phyloP scores from a whole-genome alignment of 2,113 vertebrate species.

The Lycaon pictus region DNA sequence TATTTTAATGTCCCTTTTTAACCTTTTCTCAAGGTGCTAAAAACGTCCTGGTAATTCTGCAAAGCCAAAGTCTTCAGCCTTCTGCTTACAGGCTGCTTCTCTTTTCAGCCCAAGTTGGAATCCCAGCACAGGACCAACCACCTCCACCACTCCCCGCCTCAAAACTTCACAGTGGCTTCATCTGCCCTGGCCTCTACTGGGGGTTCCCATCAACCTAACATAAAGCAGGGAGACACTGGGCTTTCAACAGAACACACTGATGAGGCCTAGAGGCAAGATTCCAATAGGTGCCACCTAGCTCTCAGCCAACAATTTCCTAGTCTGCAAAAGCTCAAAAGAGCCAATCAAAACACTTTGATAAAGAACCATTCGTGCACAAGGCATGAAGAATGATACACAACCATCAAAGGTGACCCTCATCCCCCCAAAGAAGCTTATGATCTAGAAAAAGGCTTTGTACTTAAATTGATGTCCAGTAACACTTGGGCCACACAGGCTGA shows the following conservation, averaged over 20 bases:
- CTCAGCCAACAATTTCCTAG: neutral
- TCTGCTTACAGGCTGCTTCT: neutral
- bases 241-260: neutral
- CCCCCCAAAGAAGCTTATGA: neutral
- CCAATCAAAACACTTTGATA: neutral
- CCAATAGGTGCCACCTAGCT: neutral
- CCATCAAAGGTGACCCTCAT: neutral
- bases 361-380: neutral
- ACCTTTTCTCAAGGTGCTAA: neutral
- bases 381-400: neutral
- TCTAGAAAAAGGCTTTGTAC: neutral
- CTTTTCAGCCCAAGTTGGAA: neutral
- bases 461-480: neutral
- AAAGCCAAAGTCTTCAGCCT: neutral
- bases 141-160: no score
- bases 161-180: neutral
- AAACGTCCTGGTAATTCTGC: neutral
- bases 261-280: neutral
- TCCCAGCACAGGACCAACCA: neutral
- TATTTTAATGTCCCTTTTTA: neutral
- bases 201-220: neutral
- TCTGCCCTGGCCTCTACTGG: neutral
- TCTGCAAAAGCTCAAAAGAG: constrained; percentile 16
- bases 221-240: neutral
- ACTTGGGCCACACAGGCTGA: neutral